Evolutionary conservation across 2,797 vertebrate genomes (phyloP).

Genomic region (Heterohyrax brucei): DNA sequence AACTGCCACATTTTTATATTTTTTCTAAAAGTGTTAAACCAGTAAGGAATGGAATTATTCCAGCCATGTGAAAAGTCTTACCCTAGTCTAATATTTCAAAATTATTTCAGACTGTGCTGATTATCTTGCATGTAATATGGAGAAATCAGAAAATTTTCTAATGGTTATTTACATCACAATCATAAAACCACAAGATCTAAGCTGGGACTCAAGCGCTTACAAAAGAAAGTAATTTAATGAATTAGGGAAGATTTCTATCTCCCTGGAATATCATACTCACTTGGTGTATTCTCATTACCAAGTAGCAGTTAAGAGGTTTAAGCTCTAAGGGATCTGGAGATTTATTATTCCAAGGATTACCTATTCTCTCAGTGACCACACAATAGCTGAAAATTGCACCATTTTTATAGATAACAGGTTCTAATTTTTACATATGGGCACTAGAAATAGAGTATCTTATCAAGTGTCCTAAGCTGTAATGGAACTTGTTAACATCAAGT

Average conservation of each 20-base stretch:
- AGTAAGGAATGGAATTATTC: constrained; percentile 44
- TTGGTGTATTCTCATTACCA: constrained; percentile 5
- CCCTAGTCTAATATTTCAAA: neutral
- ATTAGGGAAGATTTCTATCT: constrained; percentile 46
- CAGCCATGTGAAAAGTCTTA: constrained; percentile 13
- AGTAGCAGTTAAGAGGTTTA: constrained; percentile 24
- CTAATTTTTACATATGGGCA: constrained; percentile 63
- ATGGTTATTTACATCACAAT: constrained; percentile 47
- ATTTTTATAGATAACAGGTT: constrained; percentile 38
- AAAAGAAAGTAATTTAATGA: constrained; percentile 59
- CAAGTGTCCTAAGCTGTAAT: constrained; percentile 48
- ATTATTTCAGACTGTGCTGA: neutral
- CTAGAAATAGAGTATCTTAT: constrained; percentile 64
- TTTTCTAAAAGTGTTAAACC: neutral
- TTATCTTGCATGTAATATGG: constrained; percentile 7
- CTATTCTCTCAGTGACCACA: neutral
- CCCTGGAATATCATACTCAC: neutral
- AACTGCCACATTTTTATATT: constrained; percentile 37
- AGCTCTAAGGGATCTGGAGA: constrained; percentile 14
- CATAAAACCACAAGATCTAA: constrained; percentile 31
- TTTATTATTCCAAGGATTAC: constrained; percentile 66
- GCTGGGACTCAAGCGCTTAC: neutral
- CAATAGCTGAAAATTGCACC: neutral
- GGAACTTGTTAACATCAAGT: neutral
- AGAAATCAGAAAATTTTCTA: constrained; percentile 47